phyloP scores from a whole-genome alignment of 2,797 vertebrate species.

The Lerista edwardsae region DNA sequence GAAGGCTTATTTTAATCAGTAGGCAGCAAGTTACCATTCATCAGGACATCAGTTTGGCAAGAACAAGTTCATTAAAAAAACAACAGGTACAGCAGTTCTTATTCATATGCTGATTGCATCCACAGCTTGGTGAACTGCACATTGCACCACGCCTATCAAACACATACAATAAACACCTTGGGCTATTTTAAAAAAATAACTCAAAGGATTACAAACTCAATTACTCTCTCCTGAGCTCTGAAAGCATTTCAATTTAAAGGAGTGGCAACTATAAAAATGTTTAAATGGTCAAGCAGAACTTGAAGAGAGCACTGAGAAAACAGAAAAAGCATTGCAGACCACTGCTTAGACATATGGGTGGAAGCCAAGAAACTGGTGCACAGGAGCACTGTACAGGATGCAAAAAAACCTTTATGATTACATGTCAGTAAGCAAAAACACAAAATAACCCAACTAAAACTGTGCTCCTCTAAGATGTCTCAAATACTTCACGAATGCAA shows the following conservation, averaged over 20 bases:
- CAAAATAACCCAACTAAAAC: conserved; percentile 28
- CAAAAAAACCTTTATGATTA: neutral
- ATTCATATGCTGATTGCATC: neutral
- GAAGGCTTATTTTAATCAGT: neutral
- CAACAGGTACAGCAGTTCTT: too few relatives aligned
- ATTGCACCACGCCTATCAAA: neutral
- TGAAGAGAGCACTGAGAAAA: neutral
- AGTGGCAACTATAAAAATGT: neutral
- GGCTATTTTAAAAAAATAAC: neutral
- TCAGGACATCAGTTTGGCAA: neutral
- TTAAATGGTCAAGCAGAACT: conserved; percentile 17
- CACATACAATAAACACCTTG: rapidly evolving
- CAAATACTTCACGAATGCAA: neutral
- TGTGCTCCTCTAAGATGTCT: neutral
- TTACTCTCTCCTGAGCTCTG: neutral
- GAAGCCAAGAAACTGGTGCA: neutral
- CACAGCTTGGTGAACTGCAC: neutral
- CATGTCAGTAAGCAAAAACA: conserved; percentile 28
- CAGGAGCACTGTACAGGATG: neutral
- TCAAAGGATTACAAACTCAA: neutral
- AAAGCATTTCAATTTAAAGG: neutral
- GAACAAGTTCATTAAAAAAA: neutral
- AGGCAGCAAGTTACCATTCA: neutral
- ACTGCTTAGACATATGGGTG: neutral
- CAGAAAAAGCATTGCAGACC: neutral